Conservation (phyloP, 2,888 invertebrate species). For the Frankliniella intonsa region DNA sequence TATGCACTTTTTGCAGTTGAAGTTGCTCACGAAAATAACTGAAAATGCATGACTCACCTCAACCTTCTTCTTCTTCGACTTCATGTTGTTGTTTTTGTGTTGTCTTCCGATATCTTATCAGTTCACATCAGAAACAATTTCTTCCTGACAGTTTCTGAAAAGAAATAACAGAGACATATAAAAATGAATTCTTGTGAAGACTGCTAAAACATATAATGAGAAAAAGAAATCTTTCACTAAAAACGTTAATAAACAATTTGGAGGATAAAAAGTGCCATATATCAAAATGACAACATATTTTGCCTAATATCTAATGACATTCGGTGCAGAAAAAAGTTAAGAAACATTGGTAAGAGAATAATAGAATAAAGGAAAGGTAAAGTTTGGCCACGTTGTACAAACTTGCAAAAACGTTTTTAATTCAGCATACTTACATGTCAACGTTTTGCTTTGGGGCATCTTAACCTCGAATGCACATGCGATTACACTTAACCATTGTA, state of each 20-base stretch:
- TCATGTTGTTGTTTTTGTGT: not conserved
- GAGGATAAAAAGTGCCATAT: not conserved
- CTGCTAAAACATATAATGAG: not conserved
- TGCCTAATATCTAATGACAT: not conserved
- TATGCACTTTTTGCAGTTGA: not conserved
- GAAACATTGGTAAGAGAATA: too few relatives aligned
- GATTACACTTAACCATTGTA: not conserved
- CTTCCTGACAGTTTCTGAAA: not conserved
- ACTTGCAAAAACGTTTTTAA: not conserved
- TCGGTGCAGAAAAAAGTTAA: too few relatives aligned
- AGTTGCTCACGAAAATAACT: not conserved
- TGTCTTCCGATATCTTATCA: not conserved
- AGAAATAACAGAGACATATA: not conserved
- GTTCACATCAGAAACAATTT: conserved; percentile 19
- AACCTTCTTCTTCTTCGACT: conserved; percentile 17
- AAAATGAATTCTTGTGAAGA: not conserved
- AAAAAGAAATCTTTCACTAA: not conserved
- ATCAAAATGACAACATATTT: not conserved
- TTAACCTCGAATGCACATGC: conserved; percentile 13
- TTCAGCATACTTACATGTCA: conserved; percentile 8
- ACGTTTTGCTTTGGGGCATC: not conserved
- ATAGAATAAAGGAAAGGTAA: too few relatives aligned
- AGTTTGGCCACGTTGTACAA: too few relatives aligned
- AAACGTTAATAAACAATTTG: not conserved
- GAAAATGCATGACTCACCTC: not conserved